These are phyloP conservation scores for Phycodurus eques DNA, from an alignment of 2,113 vertebrate species.

Conservation along the genomic window DNA sequence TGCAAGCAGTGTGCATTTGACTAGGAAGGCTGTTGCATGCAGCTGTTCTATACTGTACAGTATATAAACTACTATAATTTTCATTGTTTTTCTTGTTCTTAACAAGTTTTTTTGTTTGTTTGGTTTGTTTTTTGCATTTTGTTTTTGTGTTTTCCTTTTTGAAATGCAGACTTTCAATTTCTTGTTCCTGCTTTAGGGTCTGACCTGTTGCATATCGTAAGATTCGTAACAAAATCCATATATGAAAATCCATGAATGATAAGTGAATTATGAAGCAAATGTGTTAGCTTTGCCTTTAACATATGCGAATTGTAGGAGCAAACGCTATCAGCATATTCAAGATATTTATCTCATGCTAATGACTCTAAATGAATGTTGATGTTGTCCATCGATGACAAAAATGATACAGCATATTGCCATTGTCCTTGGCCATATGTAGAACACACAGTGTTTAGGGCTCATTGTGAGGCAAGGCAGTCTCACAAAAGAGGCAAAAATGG, in stretches of 20 bases:
- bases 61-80: too few relatives aligned
- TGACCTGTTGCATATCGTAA: too few relatives aligned
- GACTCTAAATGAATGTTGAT: neutral
- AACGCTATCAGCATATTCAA: slow-evolving; percentile 1
- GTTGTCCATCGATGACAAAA: slow-evolving; percentile 6
- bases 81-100: neutral
- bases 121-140: too few relatives aligned
- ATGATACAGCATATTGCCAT: neutral
- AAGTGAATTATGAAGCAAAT: neutral
- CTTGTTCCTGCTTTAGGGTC: too few relatives aligned
- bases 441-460: neutral
- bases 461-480: neutral
- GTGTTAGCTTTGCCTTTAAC: neutral
- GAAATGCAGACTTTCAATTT: too few relatives aligned
- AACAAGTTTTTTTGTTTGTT: neutral
- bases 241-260: too few relatives aligned
- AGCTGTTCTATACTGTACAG: too few relatives aligned
- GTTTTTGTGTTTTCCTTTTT: too few relatives aligned
- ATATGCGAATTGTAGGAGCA: neutral
- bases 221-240: too few relatives aligned
- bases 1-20: neutral
- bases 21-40: neutral
- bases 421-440: slow-evolving; percentile 1
- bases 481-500: neutral
- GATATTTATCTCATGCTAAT: neutral